phyloP scores from a whole-genome alignment of 2,797 vertebrate genomes.

The Micropoecilia bifurca region DNA sequence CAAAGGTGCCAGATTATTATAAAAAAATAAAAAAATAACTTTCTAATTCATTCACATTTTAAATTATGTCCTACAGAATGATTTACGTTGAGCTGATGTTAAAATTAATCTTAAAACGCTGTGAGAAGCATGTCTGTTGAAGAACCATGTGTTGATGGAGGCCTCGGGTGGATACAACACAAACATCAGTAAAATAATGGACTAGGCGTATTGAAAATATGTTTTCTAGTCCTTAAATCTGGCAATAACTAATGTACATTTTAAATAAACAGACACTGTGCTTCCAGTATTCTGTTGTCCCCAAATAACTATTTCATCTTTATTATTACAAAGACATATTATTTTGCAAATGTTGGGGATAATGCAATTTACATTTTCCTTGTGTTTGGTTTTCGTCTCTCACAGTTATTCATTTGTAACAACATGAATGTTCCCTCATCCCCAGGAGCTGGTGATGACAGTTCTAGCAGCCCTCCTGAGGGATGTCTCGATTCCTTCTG shows the following conservation, averaged over 20 bases:
- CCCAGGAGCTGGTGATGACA: constrained; percentile 31
- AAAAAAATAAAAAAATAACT: not conserved
- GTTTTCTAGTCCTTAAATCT: not conserved
- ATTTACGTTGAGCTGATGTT: not conserved
- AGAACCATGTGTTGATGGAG: not conserved
- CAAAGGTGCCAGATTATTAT: not conserved
- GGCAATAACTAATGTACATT: not conserved
- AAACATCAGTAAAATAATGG: not conserved
- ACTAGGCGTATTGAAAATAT: not conserved
- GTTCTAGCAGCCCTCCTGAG: constrained; percentile 55
- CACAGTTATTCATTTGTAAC: constrained; percentile 10
- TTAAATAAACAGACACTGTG: not conserved
- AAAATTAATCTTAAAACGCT: not conserved
- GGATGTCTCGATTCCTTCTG: constrained; percentile 47
- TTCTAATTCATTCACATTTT: not conserved
- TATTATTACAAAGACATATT: not conserved
- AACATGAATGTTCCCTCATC: constrained; percentile 34
- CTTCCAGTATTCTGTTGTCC: not conserved
- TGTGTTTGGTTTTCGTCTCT: not conserved
- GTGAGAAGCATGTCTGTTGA: not conserved
- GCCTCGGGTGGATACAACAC: not conserved
- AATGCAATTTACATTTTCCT: not conserved
- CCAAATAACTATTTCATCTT: not conserved
- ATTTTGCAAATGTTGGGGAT: not conserved
- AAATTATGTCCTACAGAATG: not conserved